Conservation (phyloP, 2,113 vertebrate species). For the Oreotrochilus melanogaster region DNA sequence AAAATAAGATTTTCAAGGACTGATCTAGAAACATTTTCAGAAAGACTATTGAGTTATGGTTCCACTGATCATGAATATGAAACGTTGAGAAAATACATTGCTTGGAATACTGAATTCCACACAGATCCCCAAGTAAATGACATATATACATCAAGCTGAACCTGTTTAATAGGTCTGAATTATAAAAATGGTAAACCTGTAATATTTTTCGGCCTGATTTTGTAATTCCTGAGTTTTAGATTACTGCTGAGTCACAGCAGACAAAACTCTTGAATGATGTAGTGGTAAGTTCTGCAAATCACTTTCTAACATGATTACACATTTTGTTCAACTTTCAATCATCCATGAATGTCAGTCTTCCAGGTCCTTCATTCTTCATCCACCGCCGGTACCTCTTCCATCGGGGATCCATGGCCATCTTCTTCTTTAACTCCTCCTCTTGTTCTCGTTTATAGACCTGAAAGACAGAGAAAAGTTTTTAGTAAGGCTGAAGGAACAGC, state of each 20-base stretch:
- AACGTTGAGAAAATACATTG: neutral
- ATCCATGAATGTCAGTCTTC: constrained; percentile 91
- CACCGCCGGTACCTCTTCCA: constrained; percentile 98
- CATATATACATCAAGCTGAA: constrained; percentile 60
- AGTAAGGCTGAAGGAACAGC: neutral
- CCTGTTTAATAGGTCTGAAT: constrained; percentile 27
- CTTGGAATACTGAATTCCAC: constrained; percentile 65
- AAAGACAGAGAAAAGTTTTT: neutral
- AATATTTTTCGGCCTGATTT: constrained; percentile 69
- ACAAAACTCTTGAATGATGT: constrained; percentile 68
- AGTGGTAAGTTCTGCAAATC: constrained; percentile 32
- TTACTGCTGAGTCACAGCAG: constrained; percentile 58
- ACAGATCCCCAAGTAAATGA: constrained; percentile 63
- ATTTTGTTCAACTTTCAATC: constrained; percentile 78
- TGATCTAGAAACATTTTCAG: neutral
- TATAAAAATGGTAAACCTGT: constrained; percentile 71
- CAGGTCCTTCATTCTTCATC: constrained; percentile 97
- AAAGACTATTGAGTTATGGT: neutral
- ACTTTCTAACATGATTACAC: neutral
- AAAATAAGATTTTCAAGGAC: neutral
- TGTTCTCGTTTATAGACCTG: constrained; percentile 91
- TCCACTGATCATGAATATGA: neutral
- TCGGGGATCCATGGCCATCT: constrained; percentile 91
- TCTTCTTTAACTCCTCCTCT: constrained; percentile 95
- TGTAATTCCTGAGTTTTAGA: constrained; percentile 73